Percentiles rank a stretch among this genome's conserved stretches.
These are phyloP conservation scores for Stomorhina lunata DNA, from an alignment of 2,888 invertebrate genomes.

Conservation along the genomic window DNA sequence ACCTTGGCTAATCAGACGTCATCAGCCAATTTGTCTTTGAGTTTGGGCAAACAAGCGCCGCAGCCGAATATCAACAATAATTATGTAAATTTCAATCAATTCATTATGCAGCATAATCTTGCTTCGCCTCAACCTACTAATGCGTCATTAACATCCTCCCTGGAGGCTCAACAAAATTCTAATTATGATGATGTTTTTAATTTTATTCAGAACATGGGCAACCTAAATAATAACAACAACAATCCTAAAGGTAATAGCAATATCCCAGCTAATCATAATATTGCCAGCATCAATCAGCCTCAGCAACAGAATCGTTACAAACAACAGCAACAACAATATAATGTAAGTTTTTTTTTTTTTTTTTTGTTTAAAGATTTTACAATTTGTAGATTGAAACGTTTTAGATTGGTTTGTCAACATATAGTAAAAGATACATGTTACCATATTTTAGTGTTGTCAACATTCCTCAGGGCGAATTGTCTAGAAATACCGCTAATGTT, in stretches of 20 bases:
- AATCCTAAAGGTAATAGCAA: conserved; percentile 14
- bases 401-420: too few relatives aligned
- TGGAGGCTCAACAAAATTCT: conserved; percentile 16
- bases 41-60: neutral
- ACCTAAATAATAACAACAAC: neutral
- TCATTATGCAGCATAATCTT: conserved; percentile 78
- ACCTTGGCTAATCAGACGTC: neutral
- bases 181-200: conserved; percentile 33
- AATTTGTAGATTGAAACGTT: too few relatives aligned
- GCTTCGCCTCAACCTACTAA: conserved; percentile 49
- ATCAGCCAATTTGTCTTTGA: neutral
- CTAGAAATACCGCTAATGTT: too few relatives aligned
- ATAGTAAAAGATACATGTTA: too few relatives aligned
- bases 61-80: conserved; percentile 72
- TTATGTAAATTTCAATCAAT: conserved; percentile 79
- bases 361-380: too few relatives aligned
- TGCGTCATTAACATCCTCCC: neutral
- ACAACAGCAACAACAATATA: conserved; percentile 29
- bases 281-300: conserved; percentile 22
- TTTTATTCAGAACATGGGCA: conserved; percentile 24
- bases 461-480: too few relatives aligned
- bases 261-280: conserved; percentile 7
- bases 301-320: conserved; percentile 29
- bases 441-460: too few relatives aligned
- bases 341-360: too few relatives aligned